A percentile compares a stretch with the other conserved stretches of the same genome.
Evolutionary conservation across 2,113 vertebrate genomes (phyloP).

Genomic region (Pitta sordida): DNA sequence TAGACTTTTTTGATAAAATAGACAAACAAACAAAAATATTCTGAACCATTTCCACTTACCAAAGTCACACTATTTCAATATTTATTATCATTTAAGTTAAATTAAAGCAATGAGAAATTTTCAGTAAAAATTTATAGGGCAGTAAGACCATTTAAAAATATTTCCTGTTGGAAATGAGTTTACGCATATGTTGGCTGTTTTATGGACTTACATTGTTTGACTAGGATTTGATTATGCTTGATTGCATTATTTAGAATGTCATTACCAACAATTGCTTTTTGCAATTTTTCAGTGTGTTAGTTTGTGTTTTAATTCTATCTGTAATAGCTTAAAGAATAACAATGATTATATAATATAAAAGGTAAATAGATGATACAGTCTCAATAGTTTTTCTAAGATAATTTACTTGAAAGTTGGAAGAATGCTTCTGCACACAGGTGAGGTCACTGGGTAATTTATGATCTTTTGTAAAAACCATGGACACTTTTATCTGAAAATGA

Average conservation of each 20-base stretch:
- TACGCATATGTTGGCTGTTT: background rate
- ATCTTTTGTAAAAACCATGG: background rate
- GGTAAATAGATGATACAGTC: background rate
- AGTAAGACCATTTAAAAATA: background rate
- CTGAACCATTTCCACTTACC: background rate
- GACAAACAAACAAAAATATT: background rate
- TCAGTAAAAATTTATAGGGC: background rate
- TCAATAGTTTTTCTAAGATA: background rate
- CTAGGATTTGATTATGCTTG: background rate
- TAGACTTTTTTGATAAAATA: background rate
- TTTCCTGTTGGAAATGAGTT: background rate
- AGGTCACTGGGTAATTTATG: slow-evolving; percentile 7
- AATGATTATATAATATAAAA: background rate
- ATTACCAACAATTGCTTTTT: background rate
- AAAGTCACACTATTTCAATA: background rate
- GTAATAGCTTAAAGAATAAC: background rate
- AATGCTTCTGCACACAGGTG: background rate
- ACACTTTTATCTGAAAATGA: background rate
- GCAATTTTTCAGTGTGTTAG: background rate
- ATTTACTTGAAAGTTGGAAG: background rate
- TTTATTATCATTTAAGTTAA: background rate
- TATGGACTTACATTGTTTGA: background rate
- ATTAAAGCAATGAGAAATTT: background rate
- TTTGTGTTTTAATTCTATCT: background rate
- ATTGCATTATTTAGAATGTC: background rate